Evolutionary conservation across 2,797 vertebrate species (phyloP).

Genomic region (Catamblyrhynchus diadema): DNA sequence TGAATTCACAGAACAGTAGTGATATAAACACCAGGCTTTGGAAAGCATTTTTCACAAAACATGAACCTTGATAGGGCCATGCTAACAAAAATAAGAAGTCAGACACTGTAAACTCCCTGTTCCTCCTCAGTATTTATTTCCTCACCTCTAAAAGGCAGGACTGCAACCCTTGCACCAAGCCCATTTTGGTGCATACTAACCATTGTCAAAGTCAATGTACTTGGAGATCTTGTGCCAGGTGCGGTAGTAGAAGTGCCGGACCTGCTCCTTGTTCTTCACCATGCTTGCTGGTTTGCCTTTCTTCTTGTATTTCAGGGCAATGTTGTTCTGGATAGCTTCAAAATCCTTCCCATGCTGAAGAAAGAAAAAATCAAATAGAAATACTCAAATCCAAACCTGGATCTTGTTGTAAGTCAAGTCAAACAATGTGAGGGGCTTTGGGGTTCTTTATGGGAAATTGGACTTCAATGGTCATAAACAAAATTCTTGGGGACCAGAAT

Average conservation of each 20-base stretch:
- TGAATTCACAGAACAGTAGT: not conserved
- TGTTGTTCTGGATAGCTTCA: constrained; percentile 98
- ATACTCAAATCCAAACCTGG: not conserved
- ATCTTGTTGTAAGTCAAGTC: not conserved
- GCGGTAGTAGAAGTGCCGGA: constrained; percentile 98
- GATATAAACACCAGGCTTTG: not conserved
- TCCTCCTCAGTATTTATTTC: not conserved
- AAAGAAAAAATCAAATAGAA: not conserved
- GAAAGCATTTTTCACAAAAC: not conserved
- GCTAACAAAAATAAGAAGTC: not conserved
- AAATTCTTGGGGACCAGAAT: not conserved
- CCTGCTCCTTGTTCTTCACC: constrained; percentile 99
- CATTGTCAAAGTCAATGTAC: constrained; percentile 96
- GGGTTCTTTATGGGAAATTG: not conserved
- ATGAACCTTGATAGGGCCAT: rapidly evolving
- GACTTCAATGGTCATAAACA: not conserved
- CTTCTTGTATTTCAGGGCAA: constrained; percentile 97
- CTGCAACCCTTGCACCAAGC: not conserved
- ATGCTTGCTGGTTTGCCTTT: constrained; percentile 96
- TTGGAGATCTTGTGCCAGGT: constrained; percentile 99
- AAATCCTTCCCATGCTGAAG: constrained; percentile 94
- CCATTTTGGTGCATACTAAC: constrained; percentile 72
- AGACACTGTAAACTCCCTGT: not conserved
- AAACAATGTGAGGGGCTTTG: not conserved
- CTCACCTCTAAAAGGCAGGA: not conserved